Evolutionary conservation across 2,888 invertebrate species (phyloP).

Genomic region (Brachynemurus nebulosus): DNA sequence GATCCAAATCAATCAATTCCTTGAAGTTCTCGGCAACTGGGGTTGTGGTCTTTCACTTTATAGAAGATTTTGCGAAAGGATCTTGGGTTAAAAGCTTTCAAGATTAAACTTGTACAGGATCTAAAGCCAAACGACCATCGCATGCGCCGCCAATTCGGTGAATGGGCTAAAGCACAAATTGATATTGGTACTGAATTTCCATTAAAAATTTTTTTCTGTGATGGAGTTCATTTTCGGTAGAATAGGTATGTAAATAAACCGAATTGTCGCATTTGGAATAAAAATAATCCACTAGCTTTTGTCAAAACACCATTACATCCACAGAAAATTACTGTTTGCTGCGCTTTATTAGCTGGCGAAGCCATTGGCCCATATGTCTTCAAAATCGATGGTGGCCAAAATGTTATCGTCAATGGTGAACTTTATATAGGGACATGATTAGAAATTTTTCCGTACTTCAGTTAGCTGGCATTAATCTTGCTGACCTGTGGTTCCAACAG

Average conservation of each 20-base stretch:
- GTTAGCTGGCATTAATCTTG: slow-evolving; percentile 17
- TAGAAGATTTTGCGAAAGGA: slow-evolving; percentile 20
- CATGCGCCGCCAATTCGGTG: slow-evolving; percentile 17
- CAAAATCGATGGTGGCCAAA: slow-evolving; percentile 22
- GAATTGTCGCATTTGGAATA: neutral
- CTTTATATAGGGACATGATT: slow-evolving; percentile 23
- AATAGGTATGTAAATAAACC: neutral
- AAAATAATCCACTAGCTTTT: too few relatives aligned
- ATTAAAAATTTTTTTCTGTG: neutral
- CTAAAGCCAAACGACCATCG: slow-evolving; percentile 18
- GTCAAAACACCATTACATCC: too few relatives aligned
- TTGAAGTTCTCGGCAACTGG: slow-evolving; percentile 20
- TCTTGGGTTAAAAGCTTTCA: slow-evolving; percentile 20
- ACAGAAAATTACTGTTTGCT: too few relatives aligned
- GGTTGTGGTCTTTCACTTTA: slow-evolving; percentile 20
- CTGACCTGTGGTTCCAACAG: slow-evolving; percentile 13
- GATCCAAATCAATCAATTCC: slow-evolving; percentile 19
- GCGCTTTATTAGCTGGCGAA: too few relatives aligned
- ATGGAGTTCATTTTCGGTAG: neutral
- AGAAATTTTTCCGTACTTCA: slow-evolving; percentile 20
- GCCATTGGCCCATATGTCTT: slow-evolving; percentile 26
- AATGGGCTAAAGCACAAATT: slow-evolving; percentile 20
- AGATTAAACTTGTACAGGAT: too few relatives aligned
- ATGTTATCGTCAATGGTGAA: slow-evolving; percentile 23
- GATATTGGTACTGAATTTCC: slow-evolving; percentile 10